These are phyloP conservation scores for Caenorhabditis panamensis DNA, from an alignment of 2,888 invertebrate genomes.

Conservation along the genomic window DNA sequence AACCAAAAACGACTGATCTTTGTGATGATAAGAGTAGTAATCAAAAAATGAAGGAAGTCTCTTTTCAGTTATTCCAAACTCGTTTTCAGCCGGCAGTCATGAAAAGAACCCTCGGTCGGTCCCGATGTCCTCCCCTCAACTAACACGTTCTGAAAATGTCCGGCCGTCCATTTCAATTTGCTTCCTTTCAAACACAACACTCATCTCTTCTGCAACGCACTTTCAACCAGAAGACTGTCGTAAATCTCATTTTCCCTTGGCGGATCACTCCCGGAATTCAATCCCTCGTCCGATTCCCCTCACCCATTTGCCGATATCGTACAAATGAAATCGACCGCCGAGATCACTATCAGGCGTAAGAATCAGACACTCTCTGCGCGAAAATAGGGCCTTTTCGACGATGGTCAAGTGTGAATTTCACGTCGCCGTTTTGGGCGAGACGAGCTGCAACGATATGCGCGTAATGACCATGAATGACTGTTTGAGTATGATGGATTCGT, in stretches of 20 bases:
- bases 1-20: too few relatives aligned
- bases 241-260: conserved; percentile 49
- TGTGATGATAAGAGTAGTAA: conserved; percentile 4
- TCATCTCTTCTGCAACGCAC: conserved; percentile 31
- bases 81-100: conserved; percentile 6
- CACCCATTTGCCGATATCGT: conserved; percentile 50
- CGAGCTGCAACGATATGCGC: conserved; percentile 18
- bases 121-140: background rate
- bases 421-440: conserved; percentile 9
- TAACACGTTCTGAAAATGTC: conserved; percentile 30
- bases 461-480: conserved; percentile 41
- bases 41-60: conserved; percentile 18
- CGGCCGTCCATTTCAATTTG: background rate
- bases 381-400: conserved; percentile 54
- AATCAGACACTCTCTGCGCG: conserved; percentile 60
- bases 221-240: conserved; percentile 45
- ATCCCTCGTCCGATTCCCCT: conserved; percentile 18
- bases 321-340: conserved; percentile 54
- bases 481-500: conserved; percentile 52
- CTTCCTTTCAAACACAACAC: background rate
- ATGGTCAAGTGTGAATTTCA: conserved; percentile 45
- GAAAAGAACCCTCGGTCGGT: background rate
- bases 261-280: conserved; percentile 56
- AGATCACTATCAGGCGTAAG: conserved; percentile 61
- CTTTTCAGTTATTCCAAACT: conserved; percentile 3